Conservation (phyloP, 2,797 vertebrate genomes). For the Dermochelys coriacea region DNA sequence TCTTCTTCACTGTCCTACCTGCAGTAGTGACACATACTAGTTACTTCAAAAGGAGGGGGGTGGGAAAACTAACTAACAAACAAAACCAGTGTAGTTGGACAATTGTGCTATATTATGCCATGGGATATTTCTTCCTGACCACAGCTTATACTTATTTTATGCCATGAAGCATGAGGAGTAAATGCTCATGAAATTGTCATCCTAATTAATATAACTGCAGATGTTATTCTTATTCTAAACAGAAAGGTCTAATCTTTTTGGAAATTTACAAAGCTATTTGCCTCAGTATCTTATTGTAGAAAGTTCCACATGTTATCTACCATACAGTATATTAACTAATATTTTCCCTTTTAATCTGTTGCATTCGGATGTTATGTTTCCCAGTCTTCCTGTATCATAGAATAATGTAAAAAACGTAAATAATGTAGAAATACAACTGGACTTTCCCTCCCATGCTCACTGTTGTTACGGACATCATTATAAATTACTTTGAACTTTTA, state of each 20-base stretch:
- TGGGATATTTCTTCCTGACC: background rate
- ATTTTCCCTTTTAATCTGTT: background rate
- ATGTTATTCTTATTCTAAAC: background rate
- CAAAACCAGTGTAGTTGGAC: background rate
- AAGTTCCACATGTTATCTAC: background rate
- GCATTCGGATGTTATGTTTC: rapidly evolving
- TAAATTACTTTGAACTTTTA: background rate
- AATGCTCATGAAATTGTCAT: background rate
- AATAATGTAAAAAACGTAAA: rapidly evolving
- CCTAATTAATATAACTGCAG: background rate
- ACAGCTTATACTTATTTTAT: background rate
- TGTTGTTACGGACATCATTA: too few species aligned
- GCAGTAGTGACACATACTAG: background rate
- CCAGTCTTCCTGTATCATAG: background rate
- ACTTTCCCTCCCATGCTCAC: background rate
- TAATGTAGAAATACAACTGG: background rate
- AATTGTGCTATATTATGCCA: background rate
- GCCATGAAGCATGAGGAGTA: background rate
- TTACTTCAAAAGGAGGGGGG: background rate
- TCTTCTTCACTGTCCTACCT: background rate
- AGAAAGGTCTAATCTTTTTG: background rate
- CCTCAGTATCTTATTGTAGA: background rate
- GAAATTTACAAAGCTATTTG: background rate
- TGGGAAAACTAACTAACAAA: background rate
- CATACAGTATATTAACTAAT: background rate